A percentile compares a stretch with the other conserved stretches of the same genome.
phyloP scores from a whole-genome alignment of 2,113 vertebrate species.

The Actenoides hombroni region DNA sequence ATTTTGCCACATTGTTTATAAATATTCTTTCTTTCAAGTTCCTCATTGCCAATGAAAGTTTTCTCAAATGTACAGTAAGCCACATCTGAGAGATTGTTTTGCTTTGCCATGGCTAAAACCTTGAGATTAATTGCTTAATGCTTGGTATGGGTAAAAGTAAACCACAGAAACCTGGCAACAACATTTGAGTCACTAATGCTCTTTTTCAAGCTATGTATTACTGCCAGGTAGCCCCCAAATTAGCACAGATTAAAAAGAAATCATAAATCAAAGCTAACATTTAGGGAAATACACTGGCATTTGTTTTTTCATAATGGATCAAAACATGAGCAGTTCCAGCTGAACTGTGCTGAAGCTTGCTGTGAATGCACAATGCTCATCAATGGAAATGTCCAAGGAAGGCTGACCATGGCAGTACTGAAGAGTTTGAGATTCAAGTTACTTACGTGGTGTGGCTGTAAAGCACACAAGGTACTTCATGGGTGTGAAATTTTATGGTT shows the following conservation, averaged over 20 bases:
- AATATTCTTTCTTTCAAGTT: background rate
- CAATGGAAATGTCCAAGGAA: background rate
- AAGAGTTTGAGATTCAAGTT: background rate
- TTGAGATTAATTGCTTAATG: constrained; percentile 41
- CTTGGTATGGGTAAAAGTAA: background rate
- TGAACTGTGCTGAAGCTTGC: background rate
- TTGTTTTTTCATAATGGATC: background rate
- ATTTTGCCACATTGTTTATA: background rate
- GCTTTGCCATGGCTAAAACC: background rate
- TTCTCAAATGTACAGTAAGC: constrained; percentile 8
- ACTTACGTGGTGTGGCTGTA: background rate
- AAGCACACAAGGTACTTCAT: background rate
- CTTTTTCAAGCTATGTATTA: background rate
- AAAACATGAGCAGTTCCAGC: background rate
- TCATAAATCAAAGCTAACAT: background rate
- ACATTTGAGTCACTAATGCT: background rate
- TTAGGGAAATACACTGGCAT: background rate
- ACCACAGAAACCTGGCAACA: constrained; percentile 49
- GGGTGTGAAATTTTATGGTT: background rate
- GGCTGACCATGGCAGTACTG: background rate
- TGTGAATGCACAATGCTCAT: background rate
- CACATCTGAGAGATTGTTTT: constrained; percentile 36
- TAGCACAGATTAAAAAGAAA: constrained; percentile 14
- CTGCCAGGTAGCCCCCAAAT: background rate
- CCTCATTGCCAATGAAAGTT: background rate